Evolutionary conservation across 64 coral and sea anemone species (phyloP).

Genomic region (Pachyseris speciosa): DNA sequence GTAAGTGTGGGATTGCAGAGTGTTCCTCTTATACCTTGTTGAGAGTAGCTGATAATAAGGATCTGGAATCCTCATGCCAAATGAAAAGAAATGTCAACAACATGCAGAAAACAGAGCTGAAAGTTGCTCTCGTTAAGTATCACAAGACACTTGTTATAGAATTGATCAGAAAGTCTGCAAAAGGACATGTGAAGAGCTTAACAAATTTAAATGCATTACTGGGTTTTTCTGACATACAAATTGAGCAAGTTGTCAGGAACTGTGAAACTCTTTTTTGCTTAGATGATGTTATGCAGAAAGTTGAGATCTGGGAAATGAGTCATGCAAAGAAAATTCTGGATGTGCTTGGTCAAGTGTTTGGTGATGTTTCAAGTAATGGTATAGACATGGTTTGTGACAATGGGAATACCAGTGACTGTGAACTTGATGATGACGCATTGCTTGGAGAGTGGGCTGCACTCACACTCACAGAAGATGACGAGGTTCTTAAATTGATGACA

Average conservation of each 20-base stretch:
- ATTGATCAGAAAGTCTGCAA: slow-evolving; percentile 36
- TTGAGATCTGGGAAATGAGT: slow-evolving; percentile 68
- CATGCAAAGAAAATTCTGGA: slow-evolving; percentile 54
- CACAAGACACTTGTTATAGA: slow-evolving; percentile 34
- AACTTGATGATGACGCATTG: no score
- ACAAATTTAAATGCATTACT: slow-evolving; percentile 55
- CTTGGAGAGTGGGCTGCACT: no score
- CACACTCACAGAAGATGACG: no score
- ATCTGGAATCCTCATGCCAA: background rate
- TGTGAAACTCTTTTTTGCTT: slow-evolving; percentile 31
- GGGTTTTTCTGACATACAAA: slow-evolving; percentile 60
- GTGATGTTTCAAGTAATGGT: slow-evolving; percentile 17
- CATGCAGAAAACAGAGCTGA: slow-evolving; percentile 26
- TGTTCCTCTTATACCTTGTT: slow-evolving; percentile 1
- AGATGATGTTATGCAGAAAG: slow-evolving; percentile 33
- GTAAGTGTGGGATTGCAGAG: background rate
- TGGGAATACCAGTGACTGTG: no score
- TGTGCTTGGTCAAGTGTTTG: slow-evolving; percentile 46
- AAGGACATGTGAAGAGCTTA: slow-evolving; percentile 31
- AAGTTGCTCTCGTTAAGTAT: slow-evolving; percentile 37
- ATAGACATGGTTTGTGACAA: no score
- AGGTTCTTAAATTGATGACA: no score
- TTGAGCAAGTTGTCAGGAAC: slow-evolving; percentile 57
- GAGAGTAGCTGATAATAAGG: background rate
- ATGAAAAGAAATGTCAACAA: slow-evolving; percentile 4